Evolutionary conservation across 2,888 invertebrate genomes (phyloP).

Genomic region (Drosophila eohydei): DNA sequence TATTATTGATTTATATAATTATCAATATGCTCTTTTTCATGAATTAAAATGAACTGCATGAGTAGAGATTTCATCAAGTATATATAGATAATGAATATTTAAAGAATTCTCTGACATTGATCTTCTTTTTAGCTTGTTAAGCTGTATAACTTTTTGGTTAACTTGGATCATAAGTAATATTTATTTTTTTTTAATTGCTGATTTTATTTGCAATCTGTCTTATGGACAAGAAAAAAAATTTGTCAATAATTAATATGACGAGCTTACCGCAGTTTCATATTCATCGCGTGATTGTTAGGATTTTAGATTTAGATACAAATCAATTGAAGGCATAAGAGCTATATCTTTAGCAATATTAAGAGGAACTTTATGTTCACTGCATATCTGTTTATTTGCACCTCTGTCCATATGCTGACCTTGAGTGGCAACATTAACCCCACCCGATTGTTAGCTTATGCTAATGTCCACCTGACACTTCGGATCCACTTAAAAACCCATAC

Average conservation of each 20-base stretch:
- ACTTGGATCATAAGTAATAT: too few species aligned
- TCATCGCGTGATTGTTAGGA: too few species aligned
- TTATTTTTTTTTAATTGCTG: too few species aligned
- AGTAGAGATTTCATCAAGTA: not conserved
- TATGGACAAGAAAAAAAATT: too few species aligned
- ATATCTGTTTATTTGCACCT: constrained; percentile 16
- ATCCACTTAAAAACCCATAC: constrained; percentile 49
- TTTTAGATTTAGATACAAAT: too few species aligned
- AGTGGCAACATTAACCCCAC: constrained; percentile 18
- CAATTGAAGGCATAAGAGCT: not conserved
- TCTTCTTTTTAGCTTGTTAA: not conserved
- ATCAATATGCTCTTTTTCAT: not conserved
- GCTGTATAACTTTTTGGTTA: too few species aligned
- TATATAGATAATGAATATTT: not conserved
- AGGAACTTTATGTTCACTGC: not conserved
- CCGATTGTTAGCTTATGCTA: constrained; percentile 34
- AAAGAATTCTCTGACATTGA: not conserved
- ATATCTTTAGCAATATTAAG: not conserved
- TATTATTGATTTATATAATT: not conserved
- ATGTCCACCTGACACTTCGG: constrained; percentile 12
- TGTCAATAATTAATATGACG: too few species aligned
- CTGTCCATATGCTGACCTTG: constrained; percentile 19
- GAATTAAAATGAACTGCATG: not conserved
- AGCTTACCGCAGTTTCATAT: too few species aligned
- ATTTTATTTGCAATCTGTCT: too few species aligned